Base-by-base conservation (phyloP, 2,797 vertebrate species). In the Gadopsis bispinosus region DNA sequence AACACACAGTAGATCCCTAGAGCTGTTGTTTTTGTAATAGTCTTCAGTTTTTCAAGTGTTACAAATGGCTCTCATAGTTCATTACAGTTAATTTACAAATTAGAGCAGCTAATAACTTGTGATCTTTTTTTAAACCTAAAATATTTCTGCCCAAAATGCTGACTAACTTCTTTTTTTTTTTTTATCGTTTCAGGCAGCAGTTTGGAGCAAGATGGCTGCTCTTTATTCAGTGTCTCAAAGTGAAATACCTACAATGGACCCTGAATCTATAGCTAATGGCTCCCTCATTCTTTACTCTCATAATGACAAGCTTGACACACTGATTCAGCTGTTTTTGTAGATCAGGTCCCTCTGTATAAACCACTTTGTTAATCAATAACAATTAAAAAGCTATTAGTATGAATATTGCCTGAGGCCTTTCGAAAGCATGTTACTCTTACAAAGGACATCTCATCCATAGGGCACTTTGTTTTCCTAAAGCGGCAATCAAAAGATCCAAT, bases 11-110 rank as follows among this genome's bases (percentile, higher is more conserved):
- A 13, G 43, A 81, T 81, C 59, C 72, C 59, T 22, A 10, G 29
- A 75, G 78, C 73, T 77, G 73, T 69, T 77, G 53, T 75, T 84
- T 58, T 79, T 50, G 22, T 75, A 69, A 80, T 83, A 69, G 72
- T 51, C 35, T 47, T 73, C 29, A 53, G 51, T 63, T 61, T 72
- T 78, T 68, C 63, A 80, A 73, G 69, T 77, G 67, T 68, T 68
- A 58, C 48, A 79, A 80, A 83, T 75, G 75, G 35, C 70, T 45
- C 54, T 76, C 37, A 48, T 47, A 84, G 81, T 77, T 85, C 50
- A 85, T 91, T 88, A 85, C 75, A 88, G 77, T 59, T 72, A 63
- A 85, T 81, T 83, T 75, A 69, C 41, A 83, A 75, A 86, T 85
- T 82, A 80, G 16, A 83, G 71, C 62, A 60, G 73, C 74, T 80